Percentiles rank a stretch among this genome's conserved stretches.
phyloP scores from a whole-genome alignment of 2,888 invertebrate genomes.

The Tupiocoris notatus region DNA sequence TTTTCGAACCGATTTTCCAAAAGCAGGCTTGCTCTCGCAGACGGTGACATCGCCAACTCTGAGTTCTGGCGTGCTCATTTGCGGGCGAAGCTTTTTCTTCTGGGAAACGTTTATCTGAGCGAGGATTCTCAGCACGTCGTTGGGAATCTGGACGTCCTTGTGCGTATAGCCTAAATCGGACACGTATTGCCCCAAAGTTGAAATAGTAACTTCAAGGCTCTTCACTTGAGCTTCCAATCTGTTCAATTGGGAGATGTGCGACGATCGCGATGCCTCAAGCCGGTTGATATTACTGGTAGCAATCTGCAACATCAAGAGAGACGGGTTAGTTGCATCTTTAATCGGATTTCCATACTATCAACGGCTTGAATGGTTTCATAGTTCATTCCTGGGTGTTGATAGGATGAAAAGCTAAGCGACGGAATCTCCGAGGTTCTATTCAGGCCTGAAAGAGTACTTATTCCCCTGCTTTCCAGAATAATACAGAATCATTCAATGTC shows the following conservation, averaged over 20 bases:
- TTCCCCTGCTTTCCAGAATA: no score
- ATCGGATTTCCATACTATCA: no score
- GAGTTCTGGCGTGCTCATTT: conserved; percentile 46
- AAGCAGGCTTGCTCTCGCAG: background rate
- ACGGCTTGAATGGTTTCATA: no score
- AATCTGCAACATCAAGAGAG: conserved; percentile 55
- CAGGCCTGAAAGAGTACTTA: no score
- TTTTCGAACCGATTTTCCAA: background rate
- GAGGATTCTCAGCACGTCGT: conserved; percentile 71
- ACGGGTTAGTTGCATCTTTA: no score
- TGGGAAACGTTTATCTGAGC: conserved; percentile 60
- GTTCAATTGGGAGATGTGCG: conserved; percentile 62
- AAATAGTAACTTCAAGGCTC: conserved; percentile 70
- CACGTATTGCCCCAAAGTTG: conserved; percentile 71
- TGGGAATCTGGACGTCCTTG: conserved; percentile 67
- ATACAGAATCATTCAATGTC: no score
- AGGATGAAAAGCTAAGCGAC: background rate
- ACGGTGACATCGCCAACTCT: conserved; percentile 10
- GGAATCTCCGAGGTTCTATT: no score
- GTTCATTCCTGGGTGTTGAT: no score
- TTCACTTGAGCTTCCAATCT: conserved; percentile 71
- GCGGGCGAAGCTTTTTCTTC: conserved; percentile 43
- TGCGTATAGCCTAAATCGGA: conserved; percentile 65
- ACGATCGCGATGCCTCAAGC: conserved; percentile 64
- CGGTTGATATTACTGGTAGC: conserved; percentile 61